A percentile compares a stretch with the other conserved stretches of the same genome.
These are phyloP conservation scores for Dryomyza anilis DNA, from an alignment of 2,888 invertebrate species.

Conservation along the genomic window DNA sequence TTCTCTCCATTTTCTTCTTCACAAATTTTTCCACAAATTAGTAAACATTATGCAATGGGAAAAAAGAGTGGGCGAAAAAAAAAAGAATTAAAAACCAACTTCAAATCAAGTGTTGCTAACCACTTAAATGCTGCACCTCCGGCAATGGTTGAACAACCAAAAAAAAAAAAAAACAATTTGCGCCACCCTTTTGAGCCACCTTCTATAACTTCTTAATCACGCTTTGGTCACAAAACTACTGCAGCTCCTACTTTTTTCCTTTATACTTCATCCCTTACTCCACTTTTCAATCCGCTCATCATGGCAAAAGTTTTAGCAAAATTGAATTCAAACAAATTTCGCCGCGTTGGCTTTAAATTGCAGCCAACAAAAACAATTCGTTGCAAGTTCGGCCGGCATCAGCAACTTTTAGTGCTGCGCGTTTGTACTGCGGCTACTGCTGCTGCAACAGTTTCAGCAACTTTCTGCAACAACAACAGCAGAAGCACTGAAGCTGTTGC, in stretches of 20 bases:
- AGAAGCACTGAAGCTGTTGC: neutral
- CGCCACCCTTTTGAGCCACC: too few relatives aligned
- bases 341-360: conserved; percentile 21
- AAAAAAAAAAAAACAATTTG: too few relatives aligned
- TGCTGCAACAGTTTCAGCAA: conserved; percentile 9
- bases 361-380: conserved; percentile 8
- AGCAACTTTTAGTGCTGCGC: conserved; percentile 29
- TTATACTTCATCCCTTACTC: neutral
- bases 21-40: conserved; percentile 13
- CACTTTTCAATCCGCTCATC: neutral
- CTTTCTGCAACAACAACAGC: conserved; percentile 31
- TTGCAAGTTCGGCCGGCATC: conserved; percentile 32
- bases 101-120: neutral
- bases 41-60: conserved; percentile 12
- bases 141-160: too few relatives aligned
- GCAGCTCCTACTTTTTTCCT: too few relatives aligned
- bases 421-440: conserved; percentile 26
- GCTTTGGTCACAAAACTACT: too few relatives aligned
- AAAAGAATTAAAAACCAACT: neutral
- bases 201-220: too few relatives aligned
- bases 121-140: neutral
- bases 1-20: neutral
- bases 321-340: conserved; percentile 18
- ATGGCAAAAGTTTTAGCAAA: conserved; percentile 17
- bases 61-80: neutral